Evolutionary conservation across 64 coral and sea anemone species (phyloP).

Genomic region (Orbicella faveolata): DNA sequence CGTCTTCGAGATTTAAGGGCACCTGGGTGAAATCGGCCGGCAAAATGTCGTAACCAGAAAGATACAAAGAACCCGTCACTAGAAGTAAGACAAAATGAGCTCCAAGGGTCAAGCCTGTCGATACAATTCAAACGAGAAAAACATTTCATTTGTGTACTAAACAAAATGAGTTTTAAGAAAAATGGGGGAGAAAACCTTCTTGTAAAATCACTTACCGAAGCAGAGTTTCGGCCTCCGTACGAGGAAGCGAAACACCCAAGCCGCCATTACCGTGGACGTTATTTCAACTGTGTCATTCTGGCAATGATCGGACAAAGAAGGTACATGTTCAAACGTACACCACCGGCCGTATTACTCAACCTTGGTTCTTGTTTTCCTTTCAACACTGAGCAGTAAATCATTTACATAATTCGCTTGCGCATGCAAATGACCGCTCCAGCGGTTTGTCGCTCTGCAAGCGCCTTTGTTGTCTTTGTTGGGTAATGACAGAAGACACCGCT

Average conservation of each 20-base stretch:
- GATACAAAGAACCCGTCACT: slow-evolving; percentile 49
- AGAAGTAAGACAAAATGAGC: slow-evolving; percentile 52
- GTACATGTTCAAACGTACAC: slow-evolving; percentile 3
- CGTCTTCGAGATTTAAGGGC: slow-evolving; percentile 85
- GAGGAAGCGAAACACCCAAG: slow-evolving; percentile 46
- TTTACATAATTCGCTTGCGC: slow-evolving; percentile 17
- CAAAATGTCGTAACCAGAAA: slow-evolving; percentile 86
- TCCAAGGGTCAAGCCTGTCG: slow-evolving; percentile 35
- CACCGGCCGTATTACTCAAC: neutral
- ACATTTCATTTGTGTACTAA: neutral
- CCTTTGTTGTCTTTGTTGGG: neutral
- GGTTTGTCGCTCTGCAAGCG: neutral
- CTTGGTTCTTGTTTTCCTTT: neutral
- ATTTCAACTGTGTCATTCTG: neutral
- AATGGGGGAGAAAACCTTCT: neutral
- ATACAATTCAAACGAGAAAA: slow-evolving; percentile 5
- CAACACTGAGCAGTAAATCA: neutral
- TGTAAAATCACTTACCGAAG: slow-evolving; percentile 42
- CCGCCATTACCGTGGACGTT: slow-evolving; percentile 15
- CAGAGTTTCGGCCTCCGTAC: slow-evolving; percentile 56
- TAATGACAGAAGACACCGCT: neutral
- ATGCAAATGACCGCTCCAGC: slow-evolving; percentile 22
- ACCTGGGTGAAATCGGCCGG: slow-evolving; percentile 91
- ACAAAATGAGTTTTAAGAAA: neutral
- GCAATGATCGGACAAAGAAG: neutral